phyloP scores from a whole-genome alignment of 2,113 vertebrate genomes.

The Catharus bicknelli region DNA sequence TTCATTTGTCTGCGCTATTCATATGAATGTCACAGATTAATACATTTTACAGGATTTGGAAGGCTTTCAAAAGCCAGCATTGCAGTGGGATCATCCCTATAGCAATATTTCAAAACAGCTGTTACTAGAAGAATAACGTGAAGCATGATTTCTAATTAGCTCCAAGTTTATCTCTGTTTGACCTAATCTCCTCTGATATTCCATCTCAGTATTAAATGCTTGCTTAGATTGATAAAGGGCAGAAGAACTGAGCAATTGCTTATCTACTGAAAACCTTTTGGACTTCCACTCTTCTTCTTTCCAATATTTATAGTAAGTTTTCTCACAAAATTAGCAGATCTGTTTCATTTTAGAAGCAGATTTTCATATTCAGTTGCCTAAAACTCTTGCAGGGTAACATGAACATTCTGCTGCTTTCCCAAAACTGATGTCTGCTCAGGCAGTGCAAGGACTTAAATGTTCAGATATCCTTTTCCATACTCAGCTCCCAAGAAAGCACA shows the following conservation, averaged over 20 bases:
- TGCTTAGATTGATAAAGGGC: conserved; percentile 1
- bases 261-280: neutral
- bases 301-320: conserved; percentile 12
- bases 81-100: conserved; percentile 41
- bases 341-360: conserved; percentile 17
- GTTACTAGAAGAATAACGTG: neutral
- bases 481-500: neutral
- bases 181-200: conserved; percentile 24
- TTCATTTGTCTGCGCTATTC: conserved; percentile 1
- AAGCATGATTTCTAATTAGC: conserved; percentile 47
- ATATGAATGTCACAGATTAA: conserved; percentile 32
- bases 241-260: conserved; percentile 11
- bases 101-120: conserved; percentile 54
- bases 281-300: neutral
- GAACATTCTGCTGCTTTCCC: neutral
- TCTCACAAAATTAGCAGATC: conserved; percentile 21
- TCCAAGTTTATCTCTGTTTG: conserved; percentile 7
- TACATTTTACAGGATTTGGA: conserved; percentile 49
- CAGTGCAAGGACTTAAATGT: neutral
- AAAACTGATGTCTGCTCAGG: neutral
- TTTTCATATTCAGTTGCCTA: conserved; percentile 33
- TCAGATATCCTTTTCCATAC: neutral
- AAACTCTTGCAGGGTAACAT: neutral
- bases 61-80: conserved; percentile 37
- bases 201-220: conserved; percentile 5